Percentiles rank a stretch among this genome's conserved stretches.
These are phyloP conservation scores for Mamestra configurata DNA, from an alignment of 1,140 invertebrate species.

Conservation along the genomic window DNA sequence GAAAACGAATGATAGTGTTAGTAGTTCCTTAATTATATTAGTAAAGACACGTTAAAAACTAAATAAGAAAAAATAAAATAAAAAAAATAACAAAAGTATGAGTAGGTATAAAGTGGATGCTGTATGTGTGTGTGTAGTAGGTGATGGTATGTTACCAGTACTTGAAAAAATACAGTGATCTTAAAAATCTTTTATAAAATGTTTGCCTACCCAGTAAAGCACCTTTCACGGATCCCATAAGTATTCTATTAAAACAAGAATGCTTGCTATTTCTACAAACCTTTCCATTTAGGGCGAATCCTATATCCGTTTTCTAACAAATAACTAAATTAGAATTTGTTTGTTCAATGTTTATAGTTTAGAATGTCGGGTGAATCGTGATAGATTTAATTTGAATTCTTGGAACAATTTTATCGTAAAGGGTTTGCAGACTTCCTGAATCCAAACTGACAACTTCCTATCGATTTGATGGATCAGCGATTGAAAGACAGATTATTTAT, in stretches of 20 bases:
- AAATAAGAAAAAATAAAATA: too few relatives aligned
- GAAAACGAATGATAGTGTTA: too few relatives aligned
- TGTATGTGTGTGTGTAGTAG: too few relatives aligned
- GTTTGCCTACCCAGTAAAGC: neutral
- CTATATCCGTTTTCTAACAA: slow-evolving; percentile 10
- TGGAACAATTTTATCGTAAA: neutral
- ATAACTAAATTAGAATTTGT: slow-evolving; percentile 29
- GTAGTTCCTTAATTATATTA: too few relatives aligned
- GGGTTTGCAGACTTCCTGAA: neutral
- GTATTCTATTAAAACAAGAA: slow-evolving; percentile 8
- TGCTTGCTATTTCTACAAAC: neutral
- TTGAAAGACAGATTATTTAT: neutral
- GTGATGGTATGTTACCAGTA: too few relatives aligned
- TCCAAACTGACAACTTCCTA: too few relatives aligned
- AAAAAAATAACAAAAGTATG: too few relatives aligned
- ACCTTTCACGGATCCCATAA: neutral
- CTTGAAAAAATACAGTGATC: too few relatives aligned
- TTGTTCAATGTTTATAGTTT: slow-evolving; percentile 31
- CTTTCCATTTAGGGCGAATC: neutral
- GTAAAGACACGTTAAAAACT: too few relatives aligned
- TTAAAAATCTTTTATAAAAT: too few relatives aligned
- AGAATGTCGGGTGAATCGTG: slow-evolving; percentile 12
- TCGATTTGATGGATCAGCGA: slow-evolving; percentile 2
- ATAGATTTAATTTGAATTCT: slow-evolving; percentile 40
- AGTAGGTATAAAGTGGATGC: too few relatives aligned